Evolutionary conservation across 2,888 invertebrate species (phyloP).

Genomic region (Dolomedes plantarius): DNA sequence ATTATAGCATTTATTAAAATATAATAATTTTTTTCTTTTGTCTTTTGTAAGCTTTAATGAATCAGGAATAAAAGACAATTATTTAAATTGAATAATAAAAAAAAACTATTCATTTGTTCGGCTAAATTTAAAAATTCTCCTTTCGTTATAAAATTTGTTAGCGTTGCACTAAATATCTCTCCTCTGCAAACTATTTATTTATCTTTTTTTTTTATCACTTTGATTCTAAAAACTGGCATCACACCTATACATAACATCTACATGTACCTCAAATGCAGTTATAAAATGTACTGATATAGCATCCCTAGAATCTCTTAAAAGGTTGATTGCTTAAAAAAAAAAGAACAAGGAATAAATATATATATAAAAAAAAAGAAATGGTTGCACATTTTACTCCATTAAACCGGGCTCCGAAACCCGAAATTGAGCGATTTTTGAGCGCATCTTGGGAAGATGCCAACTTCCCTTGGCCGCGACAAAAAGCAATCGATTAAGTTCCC

Average conservation of each 20-base stretch:
- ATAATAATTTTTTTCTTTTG: too few species aligned
- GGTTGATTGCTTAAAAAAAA: neutral
- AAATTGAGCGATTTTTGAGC: conserved; percentile 10
- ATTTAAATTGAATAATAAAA: too few species aligned
- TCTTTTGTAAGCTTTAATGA: too few species aligned
- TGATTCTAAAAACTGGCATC: neutral
- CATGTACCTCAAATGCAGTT: neutral
- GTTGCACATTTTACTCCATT: conserved; percentile 6
- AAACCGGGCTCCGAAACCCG: neutral
- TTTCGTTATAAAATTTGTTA: too few species aligned
- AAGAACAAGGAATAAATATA: neutral
- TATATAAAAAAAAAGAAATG: neutral
- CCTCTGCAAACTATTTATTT: too few species aligned
- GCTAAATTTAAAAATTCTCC: too few species aligned
- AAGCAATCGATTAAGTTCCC: conserved; percentile 57
- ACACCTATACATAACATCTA: neutral
- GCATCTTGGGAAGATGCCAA: conserved; percentile 57
- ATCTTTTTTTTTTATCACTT: too few species aligned
- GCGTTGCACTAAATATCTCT: too few species aligned
- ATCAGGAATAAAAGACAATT: too few species aligned
- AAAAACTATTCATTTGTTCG: too few species aligned
- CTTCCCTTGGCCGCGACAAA: conserved; percentile 26
- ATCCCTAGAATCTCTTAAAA: neutral
- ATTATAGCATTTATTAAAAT: too few species aligned
- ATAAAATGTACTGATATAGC: neutral